Conservation (phyloP, 2,888 invertebrate genomes). For the Xestia sexstrigata region DNA sequence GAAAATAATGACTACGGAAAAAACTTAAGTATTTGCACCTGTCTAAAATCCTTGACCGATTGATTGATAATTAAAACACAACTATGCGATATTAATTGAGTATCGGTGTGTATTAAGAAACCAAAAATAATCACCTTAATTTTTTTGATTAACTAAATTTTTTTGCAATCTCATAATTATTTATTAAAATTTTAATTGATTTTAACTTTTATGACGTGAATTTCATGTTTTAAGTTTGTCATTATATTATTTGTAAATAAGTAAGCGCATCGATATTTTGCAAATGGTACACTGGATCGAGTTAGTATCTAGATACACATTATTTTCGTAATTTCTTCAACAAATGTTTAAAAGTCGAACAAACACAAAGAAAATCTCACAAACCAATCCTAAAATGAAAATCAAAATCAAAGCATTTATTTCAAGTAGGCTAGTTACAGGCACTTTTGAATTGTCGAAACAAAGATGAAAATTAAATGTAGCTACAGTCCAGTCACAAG, state of each 20-base stretch:
- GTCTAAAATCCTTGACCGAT: slow-evolving; percentile 54
- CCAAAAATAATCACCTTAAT: slow-evolving; percentile 30
- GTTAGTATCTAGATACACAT: too few relatives aligned
- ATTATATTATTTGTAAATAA: background rate
- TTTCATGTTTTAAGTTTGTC: background rate
- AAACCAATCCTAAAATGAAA: too few relatives aligned
- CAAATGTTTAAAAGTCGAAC: background rate
- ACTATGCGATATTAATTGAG: slow-evolving; percentile 20
- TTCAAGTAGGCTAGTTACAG: too few relatives aligned
- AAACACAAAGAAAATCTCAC: background rate
- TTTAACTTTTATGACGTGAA: background rate
- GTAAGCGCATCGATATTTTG: background rate
- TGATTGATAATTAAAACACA: slow-evolving; percentile 33
- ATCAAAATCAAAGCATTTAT: too few relatives aligned
- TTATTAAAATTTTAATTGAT: slow-evolving; percentile 12
- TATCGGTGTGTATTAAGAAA: slow-evolving; percentile 6
- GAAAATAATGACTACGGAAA: slow-evolving; percentile 34
- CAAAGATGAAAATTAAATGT: too few relatives aligned
- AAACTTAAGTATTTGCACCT: slow-evolving; percentile 47
- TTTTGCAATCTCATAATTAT: slow-evolving; percentile 12
- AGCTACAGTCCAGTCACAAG: too few relatives aligned
- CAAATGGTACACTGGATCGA: background rate
- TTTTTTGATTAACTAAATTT: background rate
- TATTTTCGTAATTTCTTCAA: too few relatives aligned
- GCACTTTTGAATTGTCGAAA: too few relatives aligned